Conservation (phyloP, 2,888 invertebrate species). For the Cheilosia pagana region DNA sequence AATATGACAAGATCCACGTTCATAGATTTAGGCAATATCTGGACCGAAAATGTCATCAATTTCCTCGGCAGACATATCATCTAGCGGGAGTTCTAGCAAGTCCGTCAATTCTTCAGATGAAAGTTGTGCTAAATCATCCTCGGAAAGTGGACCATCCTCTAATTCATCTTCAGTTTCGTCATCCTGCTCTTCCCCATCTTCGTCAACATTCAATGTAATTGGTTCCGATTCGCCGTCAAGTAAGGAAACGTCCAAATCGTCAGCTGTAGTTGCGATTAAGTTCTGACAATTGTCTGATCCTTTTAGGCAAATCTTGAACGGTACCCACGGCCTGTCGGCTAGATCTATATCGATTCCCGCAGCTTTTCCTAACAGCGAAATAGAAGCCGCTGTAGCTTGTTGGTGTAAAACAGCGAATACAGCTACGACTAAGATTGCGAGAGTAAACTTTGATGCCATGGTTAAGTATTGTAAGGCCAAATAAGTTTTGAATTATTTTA, state of each 20-base stretch:
- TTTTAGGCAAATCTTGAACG: slow-evolving; percentile 15
- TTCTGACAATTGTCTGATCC: slow-evolving; percentile 7
- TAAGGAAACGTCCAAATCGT: neutral
- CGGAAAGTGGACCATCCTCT: neutral
- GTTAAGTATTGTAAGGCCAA: neutral
- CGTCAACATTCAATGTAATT: slow-evolving; percentile 20
- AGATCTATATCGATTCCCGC: neutral
- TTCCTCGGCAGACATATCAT: slow-evolving; percentile 4
- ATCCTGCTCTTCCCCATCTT: neutral
- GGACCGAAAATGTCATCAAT: neutral
- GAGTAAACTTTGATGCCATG: slow-evolving; percentile 28
- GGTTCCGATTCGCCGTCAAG: neutral
- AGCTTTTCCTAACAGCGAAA: neutral
- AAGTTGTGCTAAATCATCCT: neutral
- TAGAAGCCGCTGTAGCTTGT: neutral
- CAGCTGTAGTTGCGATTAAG: neutral
- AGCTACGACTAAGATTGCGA: neutral
- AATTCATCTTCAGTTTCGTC: neutral
- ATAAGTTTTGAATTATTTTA: neutral
- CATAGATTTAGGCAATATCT: neutral
- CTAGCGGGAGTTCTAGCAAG: neutral
- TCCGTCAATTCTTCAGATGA: neutral
- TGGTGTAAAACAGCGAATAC: neutral
- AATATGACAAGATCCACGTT: too few species aligned
- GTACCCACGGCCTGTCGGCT: slow-evolving; percentile 4